Evolutionary conservation across 2,797 vertebrate genomes (phyloP), one percentile per base, ranked within the genome.

Genomic region (Neosalanx taihuensis): DNA sequence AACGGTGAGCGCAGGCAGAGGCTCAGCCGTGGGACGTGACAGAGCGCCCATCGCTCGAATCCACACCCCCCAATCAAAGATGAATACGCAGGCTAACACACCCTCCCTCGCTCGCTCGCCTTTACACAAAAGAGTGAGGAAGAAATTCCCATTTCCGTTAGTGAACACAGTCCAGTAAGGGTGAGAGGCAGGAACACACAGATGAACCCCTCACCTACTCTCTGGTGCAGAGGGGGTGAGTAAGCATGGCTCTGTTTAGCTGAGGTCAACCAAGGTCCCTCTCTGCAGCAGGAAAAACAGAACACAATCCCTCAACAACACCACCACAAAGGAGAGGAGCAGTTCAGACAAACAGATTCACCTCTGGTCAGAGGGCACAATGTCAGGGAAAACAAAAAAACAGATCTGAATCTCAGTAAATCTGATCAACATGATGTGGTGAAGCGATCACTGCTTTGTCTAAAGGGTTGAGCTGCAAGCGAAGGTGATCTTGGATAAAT

Each of bases 401-500:
- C 10, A 41, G n/a, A 41, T 41, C 10, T 12, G 37, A 41, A 41
- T 10, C 37, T 41, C 37, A 41, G 12, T 41, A 12, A 41, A 41
- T 41, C 10, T 12, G 37, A 41, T 41, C 37, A 41, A 41, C 37
- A 41, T 41, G 37, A 41, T 41, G 37, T 41, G 37, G 37, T 41
- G 12, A 12, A 41, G 37, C 6, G 37, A 41, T 41, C 10, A 13
- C 37, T 13, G 37, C 15, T 72, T 66, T 0, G 35, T 15, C 12
- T 0, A 15, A 31, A 6, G 15, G 31, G 29, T 15, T 75, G 71
- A 1, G 59, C 31, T 57, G 76, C 70, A 60, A n/a, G 67, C 30
- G n/a, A 62, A 10, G 57, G 31, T 18, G 67, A 75, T 68, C 74
- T 75, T 79, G 61, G 61, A 63, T 56, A 75, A 62, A 4, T 35